These are phyloP conservation scores for Rapana venosa DNA, from an alignment of 2,888 invertebrate species.

Conservation along the genomic window DNA sequence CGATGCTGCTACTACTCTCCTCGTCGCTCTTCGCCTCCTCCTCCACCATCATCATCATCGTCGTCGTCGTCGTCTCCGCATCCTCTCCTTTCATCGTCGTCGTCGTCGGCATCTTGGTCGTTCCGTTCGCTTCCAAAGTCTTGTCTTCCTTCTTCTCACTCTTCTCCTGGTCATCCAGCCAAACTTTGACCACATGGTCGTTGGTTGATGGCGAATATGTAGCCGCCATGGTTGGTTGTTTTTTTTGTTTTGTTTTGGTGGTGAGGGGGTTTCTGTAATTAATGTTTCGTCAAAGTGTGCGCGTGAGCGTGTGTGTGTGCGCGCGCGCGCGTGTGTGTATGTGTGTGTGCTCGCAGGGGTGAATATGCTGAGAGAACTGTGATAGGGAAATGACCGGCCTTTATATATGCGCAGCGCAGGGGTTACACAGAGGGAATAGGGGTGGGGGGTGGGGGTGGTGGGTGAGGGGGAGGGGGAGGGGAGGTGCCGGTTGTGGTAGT, in stretches of 20 bases:
- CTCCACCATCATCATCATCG: background rate
- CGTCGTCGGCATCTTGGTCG: background rate
- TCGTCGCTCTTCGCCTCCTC: background rate
- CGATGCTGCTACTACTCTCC: background rate
- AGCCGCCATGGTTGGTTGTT: background rate
- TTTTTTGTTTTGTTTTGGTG: too few relatives aligned
- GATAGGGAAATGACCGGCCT: background rate
- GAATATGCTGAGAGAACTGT: background rate
- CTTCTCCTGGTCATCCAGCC: background rate
- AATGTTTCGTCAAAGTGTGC: too few relatives aligned
- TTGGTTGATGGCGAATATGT: background rate
- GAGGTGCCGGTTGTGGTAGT: too few relatives aligned
- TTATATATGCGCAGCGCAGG: too few relatives aligned
- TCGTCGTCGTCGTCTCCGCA: background rate
- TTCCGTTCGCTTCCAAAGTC: background rate
- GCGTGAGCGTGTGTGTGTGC: background rate
- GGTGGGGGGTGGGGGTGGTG: too few relatives aligned
- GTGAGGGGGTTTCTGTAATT: too few relatives aligned
- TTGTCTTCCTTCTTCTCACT: background rate
- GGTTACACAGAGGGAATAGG: too few relatives aligned
- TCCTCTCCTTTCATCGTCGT: background rate
- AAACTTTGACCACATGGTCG: background rate
- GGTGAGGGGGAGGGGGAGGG: too few relatives aligned
- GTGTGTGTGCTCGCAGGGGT: background rate
- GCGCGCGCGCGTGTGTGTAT: accelerated